Percentiles rank a stretch among this genome's conserved stretches.
Conservation (phyloP, 2,113 vertebrate genomes). For the Fregata magnificens region DNA sequence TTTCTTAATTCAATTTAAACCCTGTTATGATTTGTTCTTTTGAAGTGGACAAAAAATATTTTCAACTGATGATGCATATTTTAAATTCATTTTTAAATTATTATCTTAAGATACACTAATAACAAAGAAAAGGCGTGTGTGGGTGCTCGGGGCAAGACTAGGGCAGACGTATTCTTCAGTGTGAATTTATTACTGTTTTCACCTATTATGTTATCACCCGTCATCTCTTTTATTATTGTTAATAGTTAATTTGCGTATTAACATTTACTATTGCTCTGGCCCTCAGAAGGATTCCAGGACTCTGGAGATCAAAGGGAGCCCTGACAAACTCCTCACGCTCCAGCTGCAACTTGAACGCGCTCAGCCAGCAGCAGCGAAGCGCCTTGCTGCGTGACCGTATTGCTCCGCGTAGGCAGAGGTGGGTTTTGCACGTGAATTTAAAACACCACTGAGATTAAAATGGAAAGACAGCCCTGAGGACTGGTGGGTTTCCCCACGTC, state of each 20-base stretch:
- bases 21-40: background rate
- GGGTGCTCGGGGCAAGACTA: background rate
- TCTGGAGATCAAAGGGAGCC: background rate
- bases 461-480: background rate
- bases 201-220: background rate
- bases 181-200: background rate
- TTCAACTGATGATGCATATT: background rate
- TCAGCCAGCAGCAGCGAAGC: background rate
- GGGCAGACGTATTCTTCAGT: background rate
- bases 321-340: background rate
- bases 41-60: background rate
- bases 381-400: accelerated
- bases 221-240: background rate
- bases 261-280: background rate
- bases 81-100: background rate
- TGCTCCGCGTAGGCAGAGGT: accelerated
- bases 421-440: background rate
- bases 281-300: background rate
- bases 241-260: background rate
- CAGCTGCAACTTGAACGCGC: background rate
- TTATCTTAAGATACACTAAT: background rate
- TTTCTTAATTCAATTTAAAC: background rate
- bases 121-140: background rate
- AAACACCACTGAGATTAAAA: background rate
- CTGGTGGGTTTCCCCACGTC: background rate